These are phyloP conservation scores for Hyalella azteca DNA, from an alignment of 2,888 invertebrate species.

Conservation along the genomic window DNA sequence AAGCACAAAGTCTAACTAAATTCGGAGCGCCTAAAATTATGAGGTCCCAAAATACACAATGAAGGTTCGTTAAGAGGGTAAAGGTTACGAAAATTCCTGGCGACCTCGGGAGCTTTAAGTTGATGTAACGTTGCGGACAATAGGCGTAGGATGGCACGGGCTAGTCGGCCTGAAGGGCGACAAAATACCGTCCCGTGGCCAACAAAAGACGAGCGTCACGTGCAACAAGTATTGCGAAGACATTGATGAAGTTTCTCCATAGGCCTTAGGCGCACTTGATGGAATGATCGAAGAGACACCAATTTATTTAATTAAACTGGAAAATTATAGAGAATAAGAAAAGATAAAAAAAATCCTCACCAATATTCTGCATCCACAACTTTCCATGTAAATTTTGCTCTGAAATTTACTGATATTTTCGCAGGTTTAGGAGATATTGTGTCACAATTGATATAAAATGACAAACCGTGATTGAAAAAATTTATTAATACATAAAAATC, in stretches of 20 bases:
- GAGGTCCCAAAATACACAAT: background rate
- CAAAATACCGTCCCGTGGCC: background rate
- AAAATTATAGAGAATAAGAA: no score
- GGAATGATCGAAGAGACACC: background rate
- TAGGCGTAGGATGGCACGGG: background rate
- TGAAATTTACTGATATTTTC: no score
- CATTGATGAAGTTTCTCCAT: background rate
- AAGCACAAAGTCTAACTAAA: background rate
- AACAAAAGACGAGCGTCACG: background rate
- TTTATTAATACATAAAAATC: no score
- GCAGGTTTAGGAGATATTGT: no score
- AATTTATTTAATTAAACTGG: no score
- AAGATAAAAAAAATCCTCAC: no score
- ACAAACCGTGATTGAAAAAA: no score
- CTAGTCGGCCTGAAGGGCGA: conserved; percentile 6
- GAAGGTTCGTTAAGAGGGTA: background rate
- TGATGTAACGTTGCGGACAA: conserved; percentile 9
- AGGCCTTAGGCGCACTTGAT: background rate
- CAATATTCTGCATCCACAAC: no score
- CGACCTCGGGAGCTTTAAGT: conserved; percentile 9
- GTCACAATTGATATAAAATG: no score
- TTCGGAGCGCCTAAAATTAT: background rate
- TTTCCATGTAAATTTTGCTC: no score
- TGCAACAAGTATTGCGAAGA: background rate
- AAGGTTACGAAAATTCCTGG: background rate